These are phyloP conservation scores for Crambe crambe DNA, from an alignment of 37 sponge, comb jelly and placozoan genomes.

Conservation along the genomic window DNA sequence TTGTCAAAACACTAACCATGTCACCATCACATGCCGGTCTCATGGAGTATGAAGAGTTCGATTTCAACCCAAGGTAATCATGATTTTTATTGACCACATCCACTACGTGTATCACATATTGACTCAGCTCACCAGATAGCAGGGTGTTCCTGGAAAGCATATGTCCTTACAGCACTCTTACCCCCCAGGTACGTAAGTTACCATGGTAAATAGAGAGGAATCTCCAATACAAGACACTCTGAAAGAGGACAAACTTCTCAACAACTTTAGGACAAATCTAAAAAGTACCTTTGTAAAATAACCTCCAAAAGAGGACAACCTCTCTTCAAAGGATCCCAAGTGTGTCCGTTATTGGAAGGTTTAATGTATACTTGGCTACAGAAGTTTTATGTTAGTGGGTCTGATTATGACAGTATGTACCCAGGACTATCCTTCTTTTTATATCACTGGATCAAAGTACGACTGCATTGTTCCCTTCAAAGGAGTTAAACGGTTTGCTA, in stretches of 20 bases:
- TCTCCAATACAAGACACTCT: too few relatives aligned
- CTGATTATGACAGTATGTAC: background rate
- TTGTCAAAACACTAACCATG: background rate
- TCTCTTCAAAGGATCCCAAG: too few relatives aligned
- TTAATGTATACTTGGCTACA: too few relatives aligned
- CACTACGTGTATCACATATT: too few relatives aligned
- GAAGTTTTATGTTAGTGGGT: too few relatives aligned
- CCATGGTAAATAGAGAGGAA: too few relatives aligned
- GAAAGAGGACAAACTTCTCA: too few relatives aligned
- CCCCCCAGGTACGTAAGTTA: constrained; percentile 17
- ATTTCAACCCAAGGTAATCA: too few relatives aligned
- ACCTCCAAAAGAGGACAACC: background rate
- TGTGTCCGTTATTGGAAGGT: background rate
- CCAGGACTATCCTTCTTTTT: constrained; percentile 41
- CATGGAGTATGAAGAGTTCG: constrained; percentile 33
- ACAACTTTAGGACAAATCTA: too few relatives aligned
- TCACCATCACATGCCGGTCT: background rate
- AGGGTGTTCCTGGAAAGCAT: background rate
- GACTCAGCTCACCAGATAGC: background rate
- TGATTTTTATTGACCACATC: too few relatives aligned
- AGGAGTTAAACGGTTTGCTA: constrained; percentile 20
- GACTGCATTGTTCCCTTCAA: constrained; percentile 25
- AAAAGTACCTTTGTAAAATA: background rate
- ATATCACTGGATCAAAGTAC: constrained; percentile 15
- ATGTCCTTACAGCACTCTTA: constrained; percentile 17